Base-by-base conservation (phyloP, 2,113 vertebrate species). In the Ardeotis arabs region DNA sequence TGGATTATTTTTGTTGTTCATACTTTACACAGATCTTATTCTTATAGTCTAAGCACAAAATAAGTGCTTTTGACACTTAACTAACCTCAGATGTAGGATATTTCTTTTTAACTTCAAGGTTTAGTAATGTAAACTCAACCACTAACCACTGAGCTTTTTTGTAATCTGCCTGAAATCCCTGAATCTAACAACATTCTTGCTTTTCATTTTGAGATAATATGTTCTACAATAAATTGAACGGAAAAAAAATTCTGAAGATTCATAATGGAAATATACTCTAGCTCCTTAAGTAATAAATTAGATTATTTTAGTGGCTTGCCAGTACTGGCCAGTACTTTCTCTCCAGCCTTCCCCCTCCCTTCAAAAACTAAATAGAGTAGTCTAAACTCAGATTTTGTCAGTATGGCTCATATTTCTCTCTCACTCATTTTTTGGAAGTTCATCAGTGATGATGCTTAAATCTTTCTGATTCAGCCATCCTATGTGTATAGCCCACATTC, bases 341-440 rank as follows among this genome's bases (percentile, higher is more conserved):
- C 11, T 2, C 6, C 23, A 5, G 1, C 9, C 4, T 25, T 18
- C 2, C 6, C 25, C 4, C 16, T 7, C 3, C 37, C 22, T 52
- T 81, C 28, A 37, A 37, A 22, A 53, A 35, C 44, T 52, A 44
- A 15, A 28, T 14, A 47, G 16, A n/a, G 3, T 55, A 68, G 33
- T 21, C 33, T 68, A 21, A 69, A 50, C 8, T 31, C 33, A 35
- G 10, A 24, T 68, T 45, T 45, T 52, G 25, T 50, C 24, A 21
- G 31, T 20, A 45, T 12, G 24, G 27, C 14, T 60, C 17, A 17
- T 5, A 39, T 0, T 68, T 44, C 12, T 53, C 39, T 62, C 44
- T 60, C 52, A 22, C 14, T 37, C 44, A 4, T 39, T 28, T 73
- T 41, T 24, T 52, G 15, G 25, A 69, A 69, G 49, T 50, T 69